A percentile compares a stretch with the other conserved stretches of the same genome.
These are phyloP conservation scores for Petrocephalus zakoni DNA, from an alignment of 2,113 vertebrate genomes.

Conservation along the genomic window DNA sequence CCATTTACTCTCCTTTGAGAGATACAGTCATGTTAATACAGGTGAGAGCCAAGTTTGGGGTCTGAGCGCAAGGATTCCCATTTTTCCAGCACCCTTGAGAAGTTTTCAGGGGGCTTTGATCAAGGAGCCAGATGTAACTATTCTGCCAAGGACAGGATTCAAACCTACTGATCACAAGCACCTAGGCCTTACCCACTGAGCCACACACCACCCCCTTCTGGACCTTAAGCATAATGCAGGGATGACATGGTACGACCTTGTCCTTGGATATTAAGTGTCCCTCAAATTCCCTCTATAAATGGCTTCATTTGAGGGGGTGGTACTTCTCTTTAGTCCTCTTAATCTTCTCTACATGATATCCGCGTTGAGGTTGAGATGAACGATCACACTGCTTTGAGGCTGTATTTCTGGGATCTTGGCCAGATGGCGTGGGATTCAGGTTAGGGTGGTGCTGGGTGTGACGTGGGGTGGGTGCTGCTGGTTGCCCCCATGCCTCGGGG, in stretches of 20 bases:
- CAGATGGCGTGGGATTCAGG: background rate
- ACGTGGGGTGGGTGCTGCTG: background rate
- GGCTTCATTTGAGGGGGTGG: background rate
- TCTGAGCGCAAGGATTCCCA: background rate
- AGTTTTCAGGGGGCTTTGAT: background rate
- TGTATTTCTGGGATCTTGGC: background rate
- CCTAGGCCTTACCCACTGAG: background rate
- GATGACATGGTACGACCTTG: background rate
- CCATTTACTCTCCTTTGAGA: background rate
- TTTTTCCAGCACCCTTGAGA: background rate
- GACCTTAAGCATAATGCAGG: background rate
- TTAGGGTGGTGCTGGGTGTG: conserved; percentile 8
- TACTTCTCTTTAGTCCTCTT: background rate
- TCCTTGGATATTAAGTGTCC: background rate
- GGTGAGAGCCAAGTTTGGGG: background rate
- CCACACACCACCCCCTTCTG: background rate
- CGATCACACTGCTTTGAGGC: background rate
- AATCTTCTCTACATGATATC: background rate
- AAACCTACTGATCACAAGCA: background rate
- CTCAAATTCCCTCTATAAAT: background rate
- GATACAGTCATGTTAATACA: background rate
- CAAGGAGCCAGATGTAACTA: background rate
- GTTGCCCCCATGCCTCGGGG: background rate
- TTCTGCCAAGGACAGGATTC: background rate
- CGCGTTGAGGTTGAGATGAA: background rate